Percentiles rank a stretch among this genome's conserved stretches.
Conservation (phyloP, 1,140 invertebrate species). For the Saccostrea echinata region DNA sequence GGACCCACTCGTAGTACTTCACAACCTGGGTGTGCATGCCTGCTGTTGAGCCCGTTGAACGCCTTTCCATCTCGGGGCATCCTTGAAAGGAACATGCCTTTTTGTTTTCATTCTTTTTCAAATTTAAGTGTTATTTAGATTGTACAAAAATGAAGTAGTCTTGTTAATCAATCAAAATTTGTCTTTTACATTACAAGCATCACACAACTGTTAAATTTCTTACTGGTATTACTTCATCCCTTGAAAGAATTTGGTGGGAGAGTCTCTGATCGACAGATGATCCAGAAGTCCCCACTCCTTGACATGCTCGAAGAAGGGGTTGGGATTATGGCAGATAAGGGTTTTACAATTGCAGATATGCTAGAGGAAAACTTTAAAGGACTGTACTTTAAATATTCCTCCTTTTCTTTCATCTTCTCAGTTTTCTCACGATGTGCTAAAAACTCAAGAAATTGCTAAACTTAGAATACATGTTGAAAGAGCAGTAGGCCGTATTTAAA, state of each 20-base stretch:
- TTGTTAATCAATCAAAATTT: too few relatives aligned
- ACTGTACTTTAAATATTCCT: conserved; percentile 56
- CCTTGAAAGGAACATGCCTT: too few relatives aligned
- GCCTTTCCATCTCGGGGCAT: conserved; percentile 55
- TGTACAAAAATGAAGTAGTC: conserved; percentile 76
- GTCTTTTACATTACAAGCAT: conserved; percentile 44
- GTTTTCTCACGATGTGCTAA: too few relatives aligned
- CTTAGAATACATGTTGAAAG: too few relatives aligned
- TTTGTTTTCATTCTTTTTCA: conserved; percentile 73
- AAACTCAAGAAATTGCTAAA: too few relatives aligned
- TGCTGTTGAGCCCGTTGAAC: conserved; percentile 37
- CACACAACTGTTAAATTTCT: conserved; percentile 62
- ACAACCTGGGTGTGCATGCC: conserved; percentile 59
- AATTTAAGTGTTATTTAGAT: conserved; percentile 78
- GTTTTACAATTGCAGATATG: conserved; percentile 61
- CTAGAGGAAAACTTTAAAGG: conserved; percentile 39
- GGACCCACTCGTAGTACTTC: conserved; percentile 52
- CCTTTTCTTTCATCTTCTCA: conserved; percentile 46
- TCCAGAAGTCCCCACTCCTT: conserved; percentile 44
- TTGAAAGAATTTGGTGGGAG: too few relatives aligned
- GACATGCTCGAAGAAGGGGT: conserved; percentile 61
- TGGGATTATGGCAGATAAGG: conserved; percentile 66
- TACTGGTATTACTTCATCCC: conserved; percentile 61
- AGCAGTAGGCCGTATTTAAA: too few relatives aligned
- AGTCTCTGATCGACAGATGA: too few relatives aligned